Evolutionary conservation across 2,113 vertebrate species (phyloP).

Genomic region (Nerophis ophidion): DNA sequence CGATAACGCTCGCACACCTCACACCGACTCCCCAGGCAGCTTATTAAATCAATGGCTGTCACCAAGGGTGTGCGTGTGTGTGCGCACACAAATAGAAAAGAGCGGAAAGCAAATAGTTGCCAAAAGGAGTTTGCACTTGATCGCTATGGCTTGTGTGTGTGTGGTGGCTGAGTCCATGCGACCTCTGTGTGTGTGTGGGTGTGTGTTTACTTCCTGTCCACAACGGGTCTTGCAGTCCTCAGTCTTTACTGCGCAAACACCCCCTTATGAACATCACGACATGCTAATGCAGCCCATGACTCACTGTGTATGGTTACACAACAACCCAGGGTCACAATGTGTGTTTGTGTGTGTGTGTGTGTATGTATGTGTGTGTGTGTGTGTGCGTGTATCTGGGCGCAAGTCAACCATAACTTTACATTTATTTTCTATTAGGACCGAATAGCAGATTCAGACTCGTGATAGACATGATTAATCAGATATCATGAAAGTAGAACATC

Average conservation of each 20-base stretch:
- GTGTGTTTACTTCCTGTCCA: no score
- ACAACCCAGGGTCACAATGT: constrained; percentile 47
- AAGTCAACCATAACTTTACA: constrained; percentile 40
- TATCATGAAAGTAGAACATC: neutral
- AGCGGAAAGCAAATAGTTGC: neutral
- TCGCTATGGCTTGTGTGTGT: neutral
- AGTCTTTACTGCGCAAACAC: neutral
- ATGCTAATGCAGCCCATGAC: constrained; percentile 47
- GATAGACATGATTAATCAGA: neutral
- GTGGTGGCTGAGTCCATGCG: constrained; percentile 8
- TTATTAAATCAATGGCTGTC: constrained; percentile 67
- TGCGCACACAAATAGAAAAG: constrained; percentile 14
- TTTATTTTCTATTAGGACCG: constrained; percentile 33
- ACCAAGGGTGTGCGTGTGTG: constrained; percentile 18
- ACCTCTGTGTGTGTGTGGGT: neutral
- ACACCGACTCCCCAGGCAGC: constrained; percentile 57
- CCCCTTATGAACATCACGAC: constrained; percentile 1
- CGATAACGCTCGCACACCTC: constrained; percentile 58
- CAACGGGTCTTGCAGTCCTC: no score
- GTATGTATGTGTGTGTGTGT: neutral
- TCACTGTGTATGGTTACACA: constrained; percentile 61
- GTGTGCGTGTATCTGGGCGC: constrained; percentile 1
- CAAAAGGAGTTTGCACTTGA: constrained; percentile 7
- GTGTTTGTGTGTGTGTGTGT: constrained; percentile 25
- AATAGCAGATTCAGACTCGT: constrained; percentile 5